Evolutionary conservation across 2,797 vertebrate genomes (phyloP).

Genomic region (Gymnocypris eckloni): DNA sequence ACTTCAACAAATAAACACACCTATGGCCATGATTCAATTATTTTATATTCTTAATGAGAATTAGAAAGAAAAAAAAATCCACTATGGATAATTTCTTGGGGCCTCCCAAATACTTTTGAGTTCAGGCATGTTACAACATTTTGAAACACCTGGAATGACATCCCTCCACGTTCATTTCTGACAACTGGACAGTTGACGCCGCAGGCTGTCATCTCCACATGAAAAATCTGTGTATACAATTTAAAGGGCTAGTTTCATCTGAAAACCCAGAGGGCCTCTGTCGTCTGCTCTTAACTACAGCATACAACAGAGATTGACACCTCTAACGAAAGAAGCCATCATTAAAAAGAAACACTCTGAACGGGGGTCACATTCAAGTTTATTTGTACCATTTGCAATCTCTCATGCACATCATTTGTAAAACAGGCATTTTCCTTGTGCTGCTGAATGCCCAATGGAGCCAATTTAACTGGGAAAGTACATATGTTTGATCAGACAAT

Average conservation of each 20-base stretch:
- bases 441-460: slow-evolving; percentile 20
- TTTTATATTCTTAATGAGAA: neutral
- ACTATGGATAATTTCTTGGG: neutral
- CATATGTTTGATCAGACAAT: slow-evolving; percentile 48
- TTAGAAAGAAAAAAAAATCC: neutral
- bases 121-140: neutral
- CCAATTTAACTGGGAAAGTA: slow-evolving; percentile 40
- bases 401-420: neutral
- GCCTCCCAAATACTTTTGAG: neutral
- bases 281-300: neutral
- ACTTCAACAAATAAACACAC: neutral
- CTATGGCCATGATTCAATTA: neutral
- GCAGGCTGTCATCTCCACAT: slow-evolving; percentile 24
- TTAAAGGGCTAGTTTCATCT: neutral
- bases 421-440: neutral
- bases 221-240: slow-evolving; percentile 24
- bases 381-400: neutral
- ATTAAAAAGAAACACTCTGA: slow-evolving; percentile 23
- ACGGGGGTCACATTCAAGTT: neutral
- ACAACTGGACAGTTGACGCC: slow-evolving; percentile 33
- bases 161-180: neutral
- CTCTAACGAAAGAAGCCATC: slow-evolving; percentile 4
- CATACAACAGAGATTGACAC: neutral
- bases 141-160: slow-evolving; percentile 27
- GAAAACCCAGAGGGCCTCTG: neutral